A percentile compares a stretch with the other conserved stretches of the same genome.
phyloP scores from a whole-genome alignment of 64 coral and sea anemone species.

The Actinia tenebrosa region DNA sequence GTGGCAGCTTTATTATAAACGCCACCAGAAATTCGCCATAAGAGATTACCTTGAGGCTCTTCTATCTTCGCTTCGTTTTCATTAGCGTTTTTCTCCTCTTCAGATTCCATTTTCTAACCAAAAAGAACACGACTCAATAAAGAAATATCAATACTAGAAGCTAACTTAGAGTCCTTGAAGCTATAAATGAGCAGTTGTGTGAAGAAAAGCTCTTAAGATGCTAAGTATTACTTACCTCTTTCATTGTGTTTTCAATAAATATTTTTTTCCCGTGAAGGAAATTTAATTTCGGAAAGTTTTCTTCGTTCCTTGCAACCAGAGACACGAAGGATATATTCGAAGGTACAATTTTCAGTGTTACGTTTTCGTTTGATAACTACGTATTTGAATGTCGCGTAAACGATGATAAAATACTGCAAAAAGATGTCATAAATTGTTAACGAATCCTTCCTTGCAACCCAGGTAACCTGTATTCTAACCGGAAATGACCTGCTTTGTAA shows the following conservation, averaged over 20 bases:
- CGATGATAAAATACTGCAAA: constrained; percentile 3
- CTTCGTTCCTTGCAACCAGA: background rate
- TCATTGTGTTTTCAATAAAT: background rate
- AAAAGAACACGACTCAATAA: background rate
- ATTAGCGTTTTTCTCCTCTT: constrained; percentile 21
- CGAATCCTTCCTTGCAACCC: background rate
- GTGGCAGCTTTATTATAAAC: constrained; percentile 82
- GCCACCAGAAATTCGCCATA: constrained; percentile 81
- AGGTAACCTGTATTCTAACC: background rate
- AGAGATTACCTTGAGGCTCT: constrained; percentile 52
- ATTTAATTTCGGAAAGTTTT: background rate
- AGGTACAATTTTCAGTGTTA: background rate
- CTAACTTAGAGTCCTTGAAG: background rate
- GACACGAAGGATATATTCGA: background rate
- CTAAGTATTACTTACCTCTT: background rate
- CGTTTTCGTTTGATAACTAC: background rate
- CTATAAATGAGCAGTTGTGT: background rate
- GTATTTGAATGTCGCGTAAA: background rate
- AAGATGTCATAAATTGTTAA: constrained; percentile 12
- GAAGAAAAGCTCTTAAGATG: background rate
- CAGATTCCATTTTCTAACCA: background rate
- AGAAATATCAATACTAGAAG: background rate
- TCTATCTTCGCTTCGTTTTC: constrained; percentile 19
- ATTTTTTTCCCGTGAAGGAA: background rate
- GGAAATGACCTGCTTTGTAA: background rate